phyloP scores from a whole-genome alignment of 2,113 vertebrate genomes.

The Larimichthys polyactis region DNA sequence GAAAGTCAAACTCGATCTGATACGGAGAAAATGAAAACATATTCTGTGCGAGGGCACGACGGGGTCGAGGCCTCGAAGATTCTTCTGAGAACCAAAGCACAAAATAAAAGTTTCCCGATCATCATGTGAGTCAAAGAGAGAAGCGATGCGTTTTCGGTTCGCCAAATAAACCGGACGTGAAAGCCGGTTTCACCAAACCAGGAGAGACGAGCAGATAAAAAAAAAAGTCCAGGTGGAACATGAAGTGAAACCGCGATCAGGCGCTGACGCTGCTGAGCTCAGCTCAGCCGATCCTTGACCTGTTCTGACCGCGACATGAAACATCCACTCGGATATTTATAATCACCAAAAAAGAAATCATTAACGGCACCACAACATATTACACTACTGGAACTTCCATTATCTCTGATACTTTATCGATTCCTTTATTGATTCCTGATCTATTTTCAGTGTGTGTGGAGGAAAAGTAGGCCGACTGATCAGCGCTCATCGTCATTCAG shows the following conservation, averaged over 20 bases:
- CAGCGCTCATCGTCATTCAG: no score
- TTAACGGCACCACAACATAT: no score
- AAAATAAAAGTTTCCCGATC: background rate
- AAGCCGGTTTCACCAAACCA: background rate
- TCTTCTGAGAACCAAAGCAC: background rate
- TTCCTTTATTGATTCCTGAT: no score
- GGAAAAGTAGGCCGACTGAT: no score
- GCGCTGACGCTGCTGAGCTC: no score
- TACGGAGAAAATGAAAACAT: background rate
- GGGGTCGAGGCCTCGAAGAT: background rate
- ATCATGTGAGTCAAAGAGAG: conserved; percentile 30
- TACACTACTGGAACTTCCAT: no score
- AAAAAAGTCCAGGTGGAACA: background rate
- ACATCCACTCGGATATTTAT: no score
- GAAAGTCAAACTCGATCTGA: background rate
- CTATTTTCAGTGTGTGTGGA: no score
- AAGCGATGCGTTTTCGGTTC: conserved; percentile 43
- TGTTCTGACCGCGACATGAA: background rate
- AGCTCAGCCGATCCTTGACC: background rate
- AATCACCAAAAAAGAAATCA: background rate
- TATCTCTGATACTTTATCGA: no score
- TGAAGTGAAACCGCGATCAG: conserved; percentile 8
- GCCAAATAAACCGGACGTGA: conserved; percentile 27
- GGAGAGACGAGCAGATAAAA: background rate
- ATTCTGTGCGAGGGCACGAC: background rate